phyloP scores from a whole-genome alignment of 2,113 vertebrate genomes.

The Thalassoma bifasciatum region DNA sequence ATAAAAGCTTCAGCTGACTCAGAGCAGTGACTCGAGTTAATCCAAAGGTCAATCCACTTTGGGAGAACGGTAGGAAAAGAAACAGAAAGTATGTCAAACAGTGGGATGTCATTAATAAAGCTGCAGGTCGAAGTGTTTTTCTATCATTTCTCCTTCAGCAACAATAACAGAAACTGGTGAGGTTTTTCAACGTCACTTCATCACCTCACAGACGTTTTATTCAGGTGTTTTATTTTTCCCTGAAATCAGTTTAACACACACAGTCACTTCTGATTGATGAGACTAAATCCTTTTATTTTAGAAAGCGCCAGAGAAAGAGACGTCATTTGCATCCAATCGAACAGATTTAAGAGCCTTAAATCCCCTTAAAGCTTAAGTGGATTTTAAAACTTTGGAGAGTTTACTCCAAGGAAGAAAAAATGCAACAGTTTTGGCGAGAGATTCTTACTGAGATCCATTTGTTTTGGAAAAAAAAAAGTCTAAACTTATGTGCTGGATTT shows the following conservation, averaged over 20 bases:
- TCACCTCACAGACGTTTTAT: neutral
- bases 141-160: no score
- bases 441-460: no score
- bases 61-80: neutral
- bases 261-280: neutral
- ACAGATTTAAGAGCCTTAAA: neutral
- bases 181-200: no score
- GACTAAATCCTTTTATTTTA: conserved; percentile 4
- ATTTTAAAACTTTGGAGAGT: neutral
- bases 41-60: neutral
- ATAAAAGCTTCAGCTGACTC: conserved; percentile 1
- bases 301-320: no score
- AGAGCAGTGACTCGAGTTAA: neutral
- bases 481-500: no score
- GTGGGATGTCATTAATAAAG: neutral
- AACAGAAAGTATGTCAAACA: neutral
- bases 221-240: neutral
- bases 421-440: no score
- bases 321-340: neutral
- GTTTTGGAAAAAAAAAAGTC: no score
- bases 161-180: no score
- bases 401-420: no score
- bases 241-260: neutral
- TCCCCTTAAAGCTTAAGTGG: neutral
- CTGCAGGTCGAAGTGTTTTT: no score